A percentile compares a stretch with the other conserved stretches of the same genome.
Conservation (phyloP, 2,113 vertebrate species). For the Python bivittatus region DNA sequence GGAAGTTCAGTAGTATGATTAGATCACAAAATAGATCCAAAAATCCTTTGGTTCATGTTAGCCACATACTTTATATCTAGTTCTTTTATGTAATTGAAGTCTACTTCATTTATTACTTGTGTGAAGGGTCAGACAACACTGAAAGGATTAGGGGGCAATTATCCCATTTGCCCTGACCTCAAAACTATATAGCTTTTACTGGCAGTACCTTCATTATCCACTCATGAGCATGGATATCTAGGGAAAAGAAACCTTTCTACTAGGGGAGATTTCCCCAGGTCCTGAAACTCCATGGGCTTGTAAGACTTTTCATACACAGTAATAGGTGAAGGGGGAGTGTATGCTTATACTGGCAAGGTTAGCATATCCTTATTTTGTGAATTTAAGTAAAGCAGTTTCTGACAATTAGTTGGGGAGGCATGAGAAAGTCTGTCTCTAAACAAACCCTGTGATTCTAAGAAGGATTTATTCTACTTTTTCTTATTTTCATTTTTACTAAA, state of each 20-base stretch:
- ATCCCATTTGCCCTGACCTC: background rate
- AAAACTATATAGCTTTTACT: background rate
- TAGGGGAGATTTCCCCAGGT: too few relatives aligned
- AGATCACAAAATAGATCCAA: background rate
- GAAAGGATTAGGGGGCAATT: background rate
- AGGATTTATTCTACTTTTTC: background rate
- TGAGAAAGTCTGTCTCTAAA: background rate
- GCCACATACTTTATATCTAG: background rate
- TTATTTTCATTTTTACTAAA: background rate
- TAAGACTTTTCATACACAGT: background rate
- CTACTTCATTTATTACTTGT: background rate
- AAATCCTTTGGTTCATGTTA: constrained; percentile 11
- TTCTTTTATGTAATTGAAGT: background rate
- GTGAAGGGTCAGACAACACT: background rate
- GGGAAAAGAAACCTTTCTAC: background rate
- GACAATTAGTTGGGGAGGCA: background rate
- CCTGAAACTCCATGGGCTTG: background rate
- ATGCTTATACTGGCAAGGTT: background rate
- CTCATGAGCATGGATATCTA: background rate
- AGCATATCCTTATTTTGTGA: background rate
- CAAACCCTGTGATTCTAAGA: background rate
- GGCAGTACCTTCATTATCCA: background rate
- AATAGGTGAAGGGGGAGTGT: background rate
- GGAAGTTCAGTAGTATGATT: constrained; percentile 27
- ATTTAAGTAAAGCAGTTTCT: background rate